Base-by-base conservation (phyloP, 2,113 vertebrate species). In the Aegotheles bennettii region DNA sequence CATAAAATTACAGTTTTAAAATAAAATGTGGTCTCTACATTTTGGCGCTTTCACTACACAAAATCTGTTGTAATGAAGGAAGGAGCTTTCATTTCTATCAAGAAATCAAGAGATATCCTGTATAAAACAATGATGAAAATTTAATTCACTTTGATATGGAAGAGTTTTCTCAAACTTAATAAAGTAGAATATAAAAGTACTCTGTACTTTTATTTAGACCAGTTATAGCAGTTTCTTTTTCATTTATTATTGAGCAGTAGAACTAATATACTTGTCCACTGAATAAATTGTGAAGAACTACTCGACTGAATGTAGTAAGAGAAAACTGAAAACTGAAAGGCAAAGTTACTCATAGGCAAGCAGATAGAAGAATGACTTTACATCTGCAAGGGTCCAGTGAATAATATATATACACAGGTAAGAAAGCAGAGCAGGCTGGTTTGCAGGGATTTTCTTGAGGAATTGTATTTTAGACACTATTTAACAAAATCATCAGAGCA, bases 1-100 rank as follows among this genome's bases (percentile, higher is more conserved):
- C 76, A 65, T 88, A 95, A 91, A 95, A 73, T 92, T 77, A 45
- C 42, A 93, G 69, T 76, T 88, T 86, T 95, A 50, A 90, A 84
- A 79, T 76, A 83, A 71, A 94, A 54, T 67, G 56, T 96, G 42
- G 79, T 60, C 80, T 89, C 69, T 69, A 26, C 54, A 82, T 68
- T 91, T 68, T 93, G 42, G 24, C 73, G 35, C 23, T 78, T 85
- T 76, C 67, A 87, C 36, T 77, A 61, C 64, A 75, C 65, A 80
- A 94, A 95, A 87, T 84, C 36, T 91, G 43, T 92, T 94, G 59
- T 82, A 94, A 93, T 84, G 33, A 84, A 75, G 13, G 69, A 93
- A 73, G 38, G 48, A 61, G 24, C 94, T 94, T 96, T 93, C 53
- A 79, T 86, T 96, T 94, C 78, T 84, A 64, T 36, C 6, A 63